Evolutionary conservation across 2,113 vertebrate species (phyloP).

Genomic region (Thamnaconus septentrionalis): DNA sequence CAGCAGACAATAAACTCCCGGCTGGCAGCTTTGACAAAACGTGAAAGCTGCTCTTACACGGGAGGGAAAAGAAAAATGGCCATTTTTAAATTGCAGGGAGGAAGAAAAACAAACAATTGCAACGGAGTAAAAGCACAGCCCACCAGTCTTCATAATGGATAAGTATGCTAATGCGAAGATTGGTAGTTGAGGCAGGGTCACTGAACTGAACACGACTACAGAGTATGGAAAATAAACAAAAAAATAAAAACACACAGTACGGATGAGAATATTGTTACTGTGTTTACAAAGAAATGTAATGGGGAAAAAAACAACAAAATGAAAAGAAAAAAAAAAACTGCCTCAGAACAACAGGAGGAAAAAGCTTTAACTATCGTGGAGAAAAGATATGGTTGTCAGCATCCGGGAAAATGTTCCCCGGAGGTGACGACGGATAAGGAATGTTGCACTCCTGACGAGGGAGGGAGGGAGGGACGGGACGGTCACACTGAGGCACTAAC

Average conservation of each 20-base stretch:
- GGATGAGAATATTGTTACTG: too few species aligned
- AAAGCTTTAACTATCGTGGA: slow-evolving; percentile 26
- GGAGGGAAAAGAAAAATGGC: slow-evolving; percentile 21
- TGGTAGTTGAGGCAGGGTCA: slow-evolving; percentile 24
- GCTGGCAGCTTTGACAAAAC: slow-evolving; percentile 13
- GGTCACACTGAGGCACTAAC: slow-evolving; percentile 67
- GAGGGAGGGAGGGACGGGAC: slow-evolving; percentile 61
- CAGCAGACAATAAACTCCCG: slow-evolving; percentile 45
- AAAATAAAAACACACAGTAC: slow-evolving; percentile 17
- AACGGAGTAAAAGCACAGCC: slow-evolving; percentile 18
- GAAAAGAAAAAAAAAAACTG: slow-evolving; percentile 16
- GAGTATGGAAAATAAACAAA: slow-evolving; percentile 6
- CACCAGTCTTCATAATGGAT: slow-evolving; percentile 56
- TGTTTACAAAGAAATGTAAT: too few species aligned
- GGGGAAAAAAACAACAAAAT: slow-evolving; percentile 21
- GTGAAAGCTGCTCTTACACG: slow-evolving; percentile 10
- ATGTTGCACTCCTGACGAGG: slow-evolving; percentile 62
- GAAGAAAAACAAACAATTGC: slow-evolving; percentile 54
- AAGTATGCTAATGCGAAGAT: slow-evolving; percentile 51
- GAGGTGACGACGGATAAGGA: slow-evolving; percentile 66
- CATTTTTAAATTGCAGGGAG: slow-evolving; percentile 23
- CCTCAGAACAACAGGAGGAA: slow-evolving; percentile 7
- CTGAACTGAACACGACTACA: slow-evolving; percentile 16
- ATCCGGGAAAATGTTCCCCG: slow-evolving; percentile 66
- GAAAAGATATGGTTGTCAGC: slow-evolving; percentile 71